Conservation (phyloP, 2,888 invertebrate genomes). For the Diarsia mendica region DNA sequence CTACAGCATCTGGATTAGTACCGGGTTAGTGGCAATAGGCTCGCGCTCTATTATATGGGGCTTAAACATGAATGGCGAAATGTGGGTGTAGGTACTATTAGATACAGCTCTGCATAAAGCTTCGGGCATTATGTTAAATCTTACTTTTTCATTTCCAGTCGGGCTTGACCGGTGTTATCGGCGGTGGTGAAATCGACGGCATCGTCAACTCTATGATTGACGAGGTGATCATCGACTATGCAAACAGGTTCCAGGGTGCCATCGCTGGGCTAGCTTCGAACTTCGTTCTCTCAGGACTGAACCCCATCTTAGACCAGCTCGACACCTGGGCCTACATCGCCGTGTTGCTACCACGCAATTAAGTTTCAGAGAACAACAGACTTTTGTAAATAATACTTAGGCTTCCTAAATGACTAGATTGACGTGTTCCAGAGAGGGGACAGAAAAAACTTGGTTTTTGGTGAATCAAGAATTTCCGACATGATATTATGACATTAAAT, state of each 20-base stretch:
- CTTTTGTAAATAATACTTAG: slow-evolving; percentile 28
- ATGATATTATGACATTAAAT: slow-evolving; percentile 39
- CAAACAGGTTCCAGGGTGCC: slow-evolving; percentile 81
- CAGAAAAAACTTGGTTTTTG: neutral
- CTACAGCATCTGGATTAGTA: too few species aligned
- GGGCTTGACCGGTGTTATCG: slow-evolving; percentile 82
- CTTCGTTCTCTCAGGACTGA: slow-evolving; percentile 63
- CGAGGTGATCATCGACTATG: slow-evolving; percentile 82
- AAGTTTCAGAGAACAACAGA: slow-evolving; percentile 22
- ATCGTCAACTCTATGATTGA: slow-evolving; percentile 83
- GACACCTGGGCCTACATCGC: slow-evolving; percentile 83
- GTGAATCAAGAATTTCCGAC: slow-evolving; percentile 12
- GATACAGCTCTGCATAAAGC: too few species aligned
- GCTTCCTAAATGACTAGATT: slow-evolving; percentile 16
- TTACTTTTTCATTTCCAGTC: slow-evolving; percentile 73
- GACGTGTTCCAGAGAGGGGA: neutral
- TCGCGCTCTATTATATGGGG: too few species aligned
- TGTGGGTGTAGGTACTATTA: too few species aligned
- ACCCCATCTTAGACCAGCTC: slow-evolving; percentile 79
- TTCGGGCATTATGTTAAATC: too few species aligned
- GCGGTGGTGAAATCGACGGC: slow-evolving; percentile 85
- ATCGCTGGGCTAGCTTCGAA: slow-evolving; percentile 69
- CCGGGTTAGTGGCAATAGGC: too few species aligned
- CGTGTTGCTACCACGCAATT: slow-evolving; percentile 68
- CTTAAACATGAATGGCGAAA: too few species aligned